Percentiles rank a stretch among this genome's conserved stretches.
Evolutionary conservation across 1,140 invertebrate genomes (phyloP).

Genomic region (Lepidurus arcticus): DNA sequence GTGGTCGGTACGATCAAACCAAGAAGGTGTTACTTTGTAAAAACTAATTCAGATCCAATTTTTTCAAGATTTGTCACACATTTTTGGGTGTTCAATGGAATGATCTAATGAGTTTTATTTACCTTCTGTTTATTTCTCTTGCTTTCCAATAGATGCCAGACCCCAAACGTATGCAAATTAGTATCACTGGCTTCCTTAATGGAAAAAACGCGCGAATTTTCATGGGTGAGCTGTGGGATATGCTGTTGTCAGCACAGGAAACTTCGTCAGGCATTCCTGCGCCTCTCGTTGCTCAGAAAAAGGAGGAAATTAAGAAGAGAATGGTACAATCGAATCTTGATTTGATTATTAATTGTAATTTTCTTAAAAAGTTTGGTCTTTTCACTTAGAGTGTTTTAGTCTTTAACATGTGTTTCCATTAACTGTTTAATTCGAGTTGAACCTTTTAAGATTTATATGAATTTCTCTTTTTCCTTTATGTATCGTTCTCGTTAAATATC

Average conservation of each 20-base stretch:
- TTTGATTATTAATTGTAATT: constrained; percentile 36
- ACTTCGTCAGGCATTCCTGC: constrained; percentile 90
- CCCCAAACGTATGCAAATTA: constrained; percentile 98
- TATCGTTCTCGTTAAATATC: too few relatives aligned
- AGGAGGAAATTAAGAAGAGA: constrained; percentile 88
- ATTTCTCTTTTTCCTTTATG: too few relatives aligned
- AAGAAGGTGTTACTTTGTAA: background rate
- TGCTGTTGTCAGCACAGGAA: constrained; percentile 90
- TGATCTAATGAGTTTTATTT: background rate
- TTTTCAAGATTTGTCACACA: background rate
- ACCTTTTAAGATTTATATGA: too few relatives aligned
- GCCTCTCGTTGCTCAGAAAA: constrained; percentile 68
- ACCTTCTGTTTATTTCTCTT: background rate
- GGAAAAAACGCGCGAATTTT: constrained; percentile 95
- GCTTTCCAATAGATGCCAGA: constrained; percentile 64
- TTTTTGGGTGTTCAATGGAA: background rate
- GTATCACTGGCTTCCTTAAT: constrained; percentile 97
- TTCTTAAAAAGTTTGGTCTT: too few relatives aligned
- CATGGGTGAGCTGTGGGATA: constrained; percentile 93
- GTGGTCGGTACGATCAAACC: background rate
- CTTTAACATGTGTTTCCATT: too few relatives aligned
- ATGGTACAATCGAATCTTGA: constrained; percentile 48
- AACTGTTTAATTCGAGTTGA: too few relatives aligned
- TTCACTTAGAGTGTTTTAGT: too few relatives aligned
- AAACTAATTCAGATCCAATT: background rate